These are phyloP conservation scores for Yponomeuta sedellus DNA, from an alignment of 2,888 invertebrate genomes.

Conservation along the genomic window DNA sequence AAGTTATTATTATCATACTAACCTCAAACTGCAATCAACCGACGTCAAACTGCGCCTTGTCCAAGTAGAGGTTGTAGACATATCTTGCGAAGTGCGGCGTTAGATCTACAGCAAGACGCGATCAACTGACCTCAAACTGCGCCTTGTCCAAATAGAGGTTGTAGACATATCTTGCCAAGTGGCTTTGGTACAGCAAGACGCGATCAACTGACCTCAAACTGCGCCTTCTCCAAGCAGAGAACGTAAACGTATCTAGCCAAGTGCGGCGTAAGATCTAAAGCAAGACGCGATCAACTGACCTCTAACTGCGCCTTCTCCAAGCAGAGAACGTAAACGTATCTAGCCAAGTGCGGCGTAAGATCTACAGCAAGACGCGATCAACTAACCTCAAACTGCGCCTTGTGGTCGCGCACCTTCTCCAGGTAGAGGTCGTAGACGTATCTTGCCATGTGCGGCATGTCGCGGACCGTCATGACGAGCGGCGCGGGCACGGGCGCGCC, in stretches of 20 bases:
- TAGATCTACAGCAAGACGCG: neutral
- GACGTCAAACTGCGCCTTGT: no score
- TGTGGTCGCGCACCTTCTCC: conserved; percentile 73
- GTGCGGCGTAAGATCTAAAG: neutral
- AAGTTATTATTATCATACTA: no score
- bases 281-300: neutral
- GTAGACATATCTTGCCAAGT: neutral
- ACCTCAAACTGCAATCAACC: no score
- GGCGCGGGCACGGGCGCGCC: conserved; percentile 57
- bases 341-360: neutral
- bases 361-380: neutral
- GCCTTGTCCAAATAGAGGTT: neutral
- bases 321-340: neutral
- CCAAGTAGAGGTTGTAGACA: neutral
- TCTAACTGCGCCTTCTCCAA: neutral
- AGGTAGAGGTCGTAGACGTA: conserved; percentile 96
- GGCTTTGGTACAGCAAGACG: neutral
- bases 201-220: neutral
- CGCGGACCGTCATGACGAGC: conserved; percentile 79
- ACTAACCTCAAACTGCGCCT: neutral
- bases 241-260: neutral
- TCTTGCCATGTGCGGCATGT: conserved; percentile 97
- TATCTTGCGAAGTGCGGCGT: neutral
- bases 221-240: neutral
- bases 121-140: neutral